Percentiles rank a stretch among this genome's conserved stretches.
Conservation (phyloP, 2,888 invertebrate genomes). For the Oasisia sp. region DNA sequence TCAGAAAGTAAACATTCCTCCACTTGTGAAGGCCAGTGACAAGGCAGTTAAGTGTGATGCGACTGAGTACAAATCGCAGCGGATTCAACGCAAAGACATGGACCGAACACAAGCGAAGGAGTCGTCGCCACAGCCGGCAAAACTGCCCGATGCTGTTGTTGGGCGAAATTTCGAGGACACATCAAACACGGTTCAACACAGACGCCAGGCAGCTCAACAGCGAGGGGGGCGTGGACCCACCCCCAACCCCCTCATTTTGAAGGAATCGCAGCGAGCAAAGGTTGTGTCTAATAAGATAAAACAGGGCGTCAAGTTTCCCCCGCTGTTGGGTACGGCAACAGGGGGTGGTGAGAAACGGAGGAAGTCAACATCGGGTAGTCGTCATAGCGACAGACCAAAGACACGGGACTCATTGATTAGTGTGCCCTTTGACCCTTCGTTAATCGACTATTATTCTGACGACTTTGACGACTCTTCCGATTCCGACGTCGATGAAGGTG, state of each 20-base stretch:
- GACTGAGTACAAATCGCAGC: not conserved
- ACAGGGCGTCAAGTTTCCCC: not conserved
- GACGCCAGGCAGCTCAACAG: not conserved
- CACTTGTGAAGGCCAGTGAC: not conserved
- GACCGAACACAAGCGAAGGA: not conserved
- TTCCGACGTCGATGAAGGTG: not conserved
- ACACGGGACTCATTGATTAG: not conserved
- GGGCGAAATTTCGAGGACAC: not conserved
- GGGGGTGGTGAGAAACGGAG: not conserved
- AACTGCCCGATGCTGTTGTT: not conserved
- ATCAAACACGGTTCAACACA: not conserved
- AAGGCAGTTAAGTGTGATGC: not conserved
- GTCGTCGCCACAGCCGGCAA: not conserved
- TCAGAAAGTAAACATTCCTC: not conserved
- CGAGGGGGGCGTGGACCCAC: not conserved
- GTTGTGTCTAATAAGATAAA: not conserved
- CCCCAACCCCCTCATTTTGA: not conserved
- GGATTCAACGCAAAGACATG: not conserved
- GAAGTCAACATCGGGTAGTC: not conserved
- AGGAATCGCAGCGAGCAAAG: not conserved
- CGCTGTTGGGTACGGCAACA: not conserved
- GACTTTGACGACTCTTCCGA: constrained; percentile 9
- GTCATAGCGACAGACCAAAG: not conserved
- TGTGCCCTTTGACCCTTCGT: not conserved
- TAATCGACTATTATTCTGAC: not conserved